Base-by-base conservation (phyloP, 2,797 vertebrate species). In the Chloroceryle inda region DNA sequence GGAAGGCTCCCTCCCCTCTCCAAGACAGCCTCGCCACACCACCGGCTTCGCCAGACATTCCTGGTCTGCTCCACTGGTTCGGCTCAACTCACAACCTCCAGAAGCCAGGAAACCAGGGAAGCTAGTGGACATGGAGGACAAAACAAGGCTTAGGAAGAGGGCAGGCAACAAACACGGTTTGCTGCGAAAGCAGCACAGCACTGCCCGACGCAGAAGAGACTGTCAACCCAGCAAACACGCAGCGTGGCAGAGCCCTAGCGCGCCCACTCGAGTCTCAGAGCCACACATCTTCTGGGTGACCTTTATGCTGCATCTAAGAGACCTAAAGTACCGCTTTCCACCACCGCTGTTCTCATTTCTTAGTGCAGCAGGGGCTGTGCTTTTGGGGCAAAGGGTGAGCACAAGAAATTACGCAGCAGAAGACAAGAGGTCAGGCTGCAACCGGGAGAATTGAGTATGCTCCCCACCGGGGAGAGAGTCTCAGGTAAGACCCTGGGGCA, bases 311-410 rank as follows among this genome's bases (percentile, higher is more conserved):
- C 56, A 69, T n/a, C 62, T 61, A 10, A 55, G 45, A 71, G 61
- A 56, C 8, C 5, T 31, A 6, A 81, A 71, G 64, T 4, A 29
- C 31, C 18, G 59, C 58, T 63, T 84, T 63, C 49, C 50, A 84
- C 27, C 35, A 17, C 58, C 3, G 22, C 3, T 68, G 59, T 13
- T 59, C 55, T 81, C 72, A 4, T 24, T 83, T 45, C 72, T n/a
- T 2, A 42, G 37, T 0, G 22, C 59, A 42, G 3, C 44, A 23
- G n/a, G 40, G 31, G 58, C 55, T 0, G 0, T 5, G 33, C 47
- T 91, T 92, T 35, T 19, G 37, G 75, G 71, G 40, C 38, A 63
- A 92, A 82, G 52, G 62, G 69, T 20, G 52, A 92, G 59, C 74
- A 44, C 0, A 0, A 73, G 40, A 53, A 71, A 26, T 85, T 83